These are phyloP conservation scores for Netelia virgata DNA, from an alignment of 2,888 invertebrate species.

Conservation along the genomic window DNA sequence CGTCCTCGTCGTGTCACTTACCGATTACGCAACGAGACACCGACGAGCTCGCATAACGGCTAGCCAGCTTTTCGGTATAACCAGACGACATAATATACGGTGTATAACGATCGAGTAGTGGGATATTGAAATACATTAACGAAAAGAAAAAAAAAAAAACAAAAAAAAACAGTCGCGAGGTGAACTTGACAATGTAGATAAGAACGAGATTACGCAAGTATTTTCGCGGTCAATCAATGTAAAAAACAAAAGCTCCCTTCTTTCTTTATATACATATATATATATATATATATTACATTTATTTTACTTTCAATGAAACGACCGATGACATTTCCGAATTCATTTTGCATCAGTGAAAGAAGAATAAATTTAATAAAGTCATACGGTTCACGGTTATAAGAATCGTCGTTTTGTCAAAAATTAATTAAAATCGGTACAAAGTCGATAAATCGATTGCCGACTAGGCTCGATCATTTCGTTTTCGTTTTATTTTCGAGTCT, in stretches of 20 bases:
- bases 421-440: background rate
- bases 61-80: background rate
- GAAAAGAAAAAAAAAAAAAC: background rate
- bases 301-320: no score
- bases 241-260: background rate
- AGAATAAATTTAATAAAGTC: no score
- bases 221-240: background rate
- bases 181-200: constrained; percentile 66
- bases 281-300: no score
- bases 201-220: constrained; percentile 12
- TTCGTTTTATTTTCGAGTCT: background rate
- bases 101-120: constrained; percentile 16
- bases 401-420: background rate
- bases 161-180: constrained; percentile 29
- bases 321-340: background rate
- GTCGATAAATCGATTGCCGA: background rate
- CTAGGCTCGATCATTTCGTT: background rate
- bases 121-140: constrained; percentile 30
- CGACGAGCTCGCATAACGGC: constrained; percentile 11
- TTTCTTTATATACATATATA: no score
- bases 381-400: background rate
- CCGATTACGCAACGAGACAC: constrained; percentile 50
- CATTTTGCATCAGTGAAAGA: no score
- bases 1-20: constrained; percentile 22
- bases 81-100: background rate